These are phyloP conservation scores for Scaeva pyrastri DNA, from an alignment of 2,888 invertebrate genomes.

Conservation along the genomic window DNA sequence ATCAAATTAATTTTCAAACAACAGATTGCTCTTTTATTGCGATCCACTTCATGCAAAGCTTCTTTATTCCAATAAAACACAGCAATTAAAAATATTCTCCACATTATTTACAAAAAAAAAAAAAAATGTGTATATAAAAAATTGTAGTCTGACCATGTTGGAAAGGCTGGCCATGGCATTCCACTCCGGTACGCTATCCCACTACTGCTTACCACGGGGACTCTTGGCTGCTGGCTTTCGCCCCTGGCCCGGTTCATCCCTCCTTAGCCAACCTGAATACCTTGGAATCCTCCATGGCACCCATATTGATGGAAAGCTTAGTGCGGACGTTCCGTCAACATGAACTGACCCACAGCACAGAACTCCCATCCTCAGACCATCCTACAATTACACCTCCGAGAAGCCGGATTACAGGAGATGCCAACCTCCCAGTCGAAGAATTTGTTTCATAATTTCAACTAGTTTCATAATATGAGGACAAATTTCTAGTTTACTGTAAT, in stretches of 20 bases:
- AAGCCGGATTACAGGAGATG: conserved; percentile 98
- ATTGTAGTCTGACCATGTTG: conserved; percentile 90
- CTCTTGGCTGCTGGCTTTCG: conserved; percentile 99
- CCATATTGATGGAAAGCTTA: conserved; percentile 99
- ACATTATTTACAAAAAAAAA: no score
- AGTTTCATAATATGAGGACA: no score
- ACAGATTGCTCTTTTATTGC: no score
- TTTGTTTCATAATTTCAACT: no score
- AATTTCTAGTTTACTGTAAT: no score
- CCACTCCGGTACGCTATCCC: conserved; percentile 99
- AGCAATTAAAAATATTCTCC: no score
- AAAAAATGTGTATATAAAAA: conserved; percentile 85
- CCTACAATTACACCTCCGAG: conserved; percentile 95
- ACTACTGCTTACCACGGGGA: conserved; percentile 99
- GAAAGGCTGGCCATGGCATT: conserved; percentile 93
- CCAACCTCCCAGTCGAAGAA: conserved; percentile 91
- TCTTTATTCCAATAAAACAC: no score
- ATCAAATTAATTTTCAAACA: no score
- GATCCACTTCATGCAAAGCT: no score
- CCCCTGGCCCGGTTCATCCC: conserved; percentile 99
- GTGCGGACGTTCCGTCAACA: conserved; percentile 97
- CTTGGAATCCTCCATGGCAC: conserved; percentile 92
- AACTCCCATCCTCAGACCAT: conserved; percentile 94
- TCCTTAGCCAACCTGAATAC: conserved; percentile 97
- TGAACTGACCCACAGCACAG: conserved; percentile 86